Conservation (phyloP, 1,140 invertebrate genomes). For the Drosophila chauvacae region DNA sequence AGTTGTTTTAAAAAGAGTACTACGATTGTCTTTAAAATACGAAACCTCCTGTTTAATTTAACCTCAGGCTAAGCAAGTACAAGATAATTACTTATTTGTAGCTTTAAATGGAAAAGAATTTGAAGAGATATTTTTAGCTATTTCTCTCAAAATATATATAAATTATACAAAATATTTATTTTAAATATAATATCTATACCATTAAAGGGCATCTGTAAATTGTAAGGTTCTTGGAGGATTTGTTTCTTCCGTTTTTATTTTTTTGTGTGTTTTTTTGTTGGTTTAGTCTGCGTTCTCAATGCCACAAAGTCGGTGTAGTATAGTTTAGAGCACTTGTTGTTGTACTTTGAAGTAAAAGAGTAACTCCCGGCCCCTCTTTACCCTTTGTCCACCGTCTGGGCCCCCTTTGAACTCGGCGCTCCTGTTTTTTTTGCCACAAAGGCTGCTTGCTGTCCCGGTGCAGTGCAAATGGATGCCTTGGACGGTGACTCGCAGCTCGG, state of each 20-base stretch:
- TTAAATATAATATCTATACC: background rate
- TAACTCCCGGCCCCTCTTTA: conserved; percentile 4
- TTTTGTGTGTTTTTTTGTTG: background rate
- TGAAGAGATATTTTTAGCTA: too few relatives aligned
- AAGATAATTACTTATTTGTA: background rate
- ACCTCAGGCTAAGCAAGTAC: background rate
- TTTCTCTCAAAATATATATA: background rate
- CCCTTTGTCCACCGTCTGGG: background rate
- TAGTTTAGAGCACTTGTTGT: conserved; percentile 28
- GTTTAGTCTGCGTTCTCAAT: conserved; percentile 24
- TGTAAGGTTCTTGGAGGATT: background rate
- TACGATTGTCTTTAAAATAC: background rate
- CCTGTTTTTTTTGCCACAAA: conserved; percentile 51
- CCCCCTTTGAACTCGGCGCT: conserved; percentile 3
- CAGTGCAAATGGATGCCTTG: conserved; percentile 35
- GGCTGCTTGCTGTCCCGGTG: conserved; percentile 10
- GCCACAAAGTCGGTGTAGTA: conserved; percentile 38
- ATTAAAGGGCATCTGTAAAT: background rate
- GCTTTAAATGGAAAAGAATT: background rate
- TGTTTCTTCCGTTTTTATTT: background rate
- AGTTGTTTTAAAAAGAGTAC: background rate
- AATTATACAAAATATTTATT: background rate
- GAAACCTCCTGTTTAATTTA: background rate
- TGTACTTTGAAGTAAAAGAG: conserved; percentile 33
- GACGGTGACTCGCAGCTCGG: conserved; percentile 23